Conservation (phyloP, 2,113 vertebrate species). For the Synodontis membranacea region DNA sequence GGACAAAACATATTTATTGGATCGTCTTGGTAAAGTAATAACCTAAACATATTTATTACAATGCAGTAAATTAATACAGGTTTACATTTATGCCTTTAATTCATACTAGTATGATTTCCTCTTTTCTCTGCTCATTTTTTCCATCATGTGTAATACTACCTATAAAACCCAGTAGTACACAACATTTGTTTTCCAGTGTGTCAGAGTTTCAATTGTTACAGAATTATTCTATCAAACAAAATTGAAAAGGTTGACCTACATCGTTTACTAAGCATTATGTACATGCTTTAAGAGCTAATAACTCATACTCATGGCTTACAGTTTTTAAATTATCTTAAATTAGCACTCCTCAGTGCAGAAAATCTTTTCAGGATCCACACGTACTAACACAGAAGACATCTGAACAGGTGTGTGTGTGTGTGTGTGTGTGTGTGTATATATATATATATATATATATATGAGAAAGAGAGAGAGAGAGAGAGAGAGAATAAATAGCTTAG, state of each 20-base stretch:
- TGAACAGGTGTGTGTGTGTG: conserved; percentile 29
- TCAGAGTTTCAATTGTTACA: background rate
- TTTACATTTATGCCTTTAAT: conserved; percentile 17
- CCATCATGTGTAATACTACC: background rate
- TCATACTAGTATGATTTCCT: background rate
- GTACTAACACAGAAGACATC: background rate
- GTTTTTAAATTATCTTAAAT: background rate
- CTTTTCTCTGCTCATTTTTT: background rate
- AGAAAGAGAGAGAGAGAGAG: no score
- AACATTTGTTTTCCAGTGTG: background rate
- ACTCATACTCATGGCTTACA: background rate
- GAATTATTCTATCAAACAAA: background rate
- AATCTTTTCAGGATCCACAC: background rate
- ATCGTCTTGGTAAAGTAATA: conserved; percentile 14
- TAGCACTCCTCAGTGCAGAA: background rate
- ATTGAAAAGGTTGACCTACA: background rate
- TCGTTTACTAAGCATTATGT: background rate
- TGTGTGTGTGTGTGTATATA: no score
- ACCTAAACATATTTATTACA: conserved; percentile 43
- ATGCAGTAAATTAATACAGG: conserved; percentile 15
- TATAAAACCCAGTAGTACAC: conserved; percentile 34
- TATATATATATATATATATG: no score
- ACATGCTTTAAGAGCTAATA: background rate
- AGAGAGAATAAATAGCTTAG: conserved; percentile 2
- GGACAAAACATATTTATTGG: conserved; percentile 41